phyloP scores from a whole-genome alignment of 2,113 vertebrate genomes.

The Epinephelus cyanopodus region DNA sequence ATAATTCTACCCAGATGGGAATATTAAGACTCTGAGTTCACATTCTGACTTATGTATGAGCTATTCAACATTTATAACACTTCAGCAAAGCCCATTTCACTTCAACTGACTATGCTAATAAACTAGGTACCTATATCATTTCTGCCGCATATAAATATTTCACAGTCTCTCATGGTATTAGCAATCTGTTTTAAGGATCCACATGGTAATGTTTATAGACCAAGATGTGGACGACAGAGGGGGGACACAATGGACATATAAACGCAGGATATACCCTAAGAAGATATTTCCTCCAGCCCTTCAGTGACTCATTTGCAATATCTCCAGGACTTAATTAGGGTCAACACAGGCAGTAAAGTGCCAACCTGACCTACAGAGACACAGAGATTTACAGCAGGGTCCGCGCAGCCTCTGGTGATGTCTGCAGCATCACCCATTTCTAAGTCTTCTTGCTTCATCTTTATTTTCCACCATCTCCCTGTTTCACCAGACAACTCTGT shows the following conservation, averaged over 20 bases:
- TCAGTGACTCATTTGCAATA: slow-evolving; percentile 64
- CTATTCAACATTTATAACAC: slow-evolving; percentile 60
- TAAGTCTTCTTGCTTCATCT: slow-evolving; percentile 46
- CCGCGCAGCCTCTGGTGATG: slow-evolving; percentile 34
- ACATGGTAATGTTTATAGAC: slow-evolving; percentile 3
- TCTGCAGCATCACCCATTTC: slow-evolving; percentile 52
- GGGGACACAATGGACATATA: slow-evolving; percentile 2
- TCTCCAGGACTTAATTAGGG: slow-evolving; percentile 73
- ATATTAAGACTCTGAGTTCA: slow-evolving; percentile 45
- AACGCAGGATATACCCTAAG: slow-evolving; percentile 27
- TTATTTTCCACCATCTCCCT: slow-evolving; percentile 50
- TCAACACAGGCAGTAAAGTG: slow-evolving; percentile 59
- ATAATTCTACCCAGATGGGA: slow-evolving; percentile 49
- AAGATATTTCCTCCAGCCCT: slow-evolving; percentile 56
- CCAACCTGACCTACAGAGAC: slow-evolving; percentile 56
- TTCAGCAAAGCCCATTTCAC: slow-evolving; percentile 47
- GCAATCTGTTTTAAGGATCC: slow-evolving; percentile 30
- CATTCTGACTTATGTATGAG: slow-evolving; percentile 57
- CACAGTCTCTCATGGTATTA: slow-evolving; percentile 25
- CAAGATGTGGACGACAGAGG: background rate
- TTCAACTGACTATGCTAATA: slow-evolving; percentile 31
- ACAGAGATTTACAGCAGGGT: slow-evolving; percentile 39
- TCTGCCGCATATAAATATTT: slow-evolving; percentile 34
- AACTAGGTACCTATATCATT: slow-evolving; percentile 43
- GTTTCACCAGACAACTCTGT: slow-evolving; percentile 41